Conservation (phyloP, 2,888 invertebrate species). For the Trisateles emortualis region DNA sequence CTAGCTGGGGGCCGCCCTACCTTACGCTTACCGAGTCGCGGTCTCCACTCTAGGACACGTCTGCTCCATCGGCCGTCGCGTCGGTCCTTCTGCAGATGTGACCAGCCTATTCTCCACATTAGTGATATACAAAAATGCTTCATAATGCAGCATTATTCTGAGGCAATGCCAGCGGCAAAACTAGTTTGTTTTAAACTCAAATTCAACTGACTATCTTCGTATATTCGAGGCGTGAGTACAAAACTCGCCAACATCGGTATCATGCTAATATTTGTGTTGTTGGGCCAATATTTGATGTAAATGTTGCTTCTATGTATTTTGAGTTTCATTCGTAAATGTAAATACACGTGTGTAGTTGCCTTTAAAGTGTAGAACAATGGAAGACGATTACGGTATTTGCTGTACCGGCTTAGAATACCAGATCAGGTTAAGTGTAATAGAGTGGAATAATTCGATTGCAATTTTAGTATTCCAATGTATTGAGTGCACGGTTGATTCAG, state of each 20-base stretch:
- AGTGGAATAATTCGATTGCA: neutral
- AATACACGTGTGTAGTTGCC: neutral
- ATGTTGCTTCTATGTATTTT: neutral
- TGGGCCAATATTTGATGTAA: conserved; percentile 4
- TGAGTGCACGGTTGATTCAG: no score
- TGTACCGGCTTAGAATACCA: neutral
- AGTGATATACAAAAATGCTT: no score
- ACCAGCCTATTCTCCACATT: no score
- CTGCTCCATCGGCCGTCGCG: no score
- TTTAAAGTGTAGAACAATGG: conserved; percentile 1
- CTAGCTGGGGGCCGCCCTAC: no score
- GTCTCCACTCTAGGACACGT: no score
- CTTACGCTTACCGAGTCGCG: no score
- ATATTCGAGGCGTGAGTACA: conserved; percentile 2
- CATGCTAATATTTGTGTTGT: conserved; percentile 6
- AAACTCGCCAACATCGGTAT: conserved; percentile 1
- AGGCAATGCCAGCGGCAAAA: conserved; percentile 25
- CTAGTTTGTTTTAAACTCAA: conserved; percentile 35
- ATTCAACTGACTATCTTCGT: conserved; percentile 25
- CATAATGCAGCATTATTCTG: neutral
- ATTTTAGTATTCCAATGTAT: neutral
- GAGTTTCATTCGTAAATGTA: neutral
- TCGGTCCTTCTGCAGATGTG: no score
- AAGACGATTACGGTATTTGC: neutral
- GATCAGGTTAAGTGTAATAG: neutral